These are phyloP conservation scores for Aulostomus chinensis DNA, from an alignment of 2,797 vertebrate genomes.

Conservation along the genomic window DNA sequence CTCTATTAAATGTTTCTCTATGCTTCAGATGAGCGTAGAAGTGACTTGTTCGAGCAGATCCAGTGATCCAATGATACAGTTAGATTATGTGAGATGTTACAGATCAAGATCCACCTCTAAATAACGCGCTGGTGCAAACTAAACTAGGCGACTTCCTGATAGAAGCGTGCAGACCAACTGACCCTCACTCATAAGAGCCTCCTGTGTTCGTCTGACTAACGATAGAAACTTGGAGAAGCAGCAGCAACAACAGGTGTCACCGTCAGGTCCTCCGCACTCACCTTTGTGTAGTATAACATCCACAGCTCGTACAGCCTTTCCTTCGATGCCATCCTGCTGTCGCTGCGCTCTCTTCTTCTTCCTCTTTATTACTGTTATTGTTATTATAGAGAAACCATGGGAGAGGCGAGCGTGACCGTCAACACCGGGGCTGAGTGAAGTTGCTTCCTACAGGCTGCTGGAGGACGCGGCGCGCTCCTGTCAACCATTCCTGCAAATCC, in stretches of 20 bases:
- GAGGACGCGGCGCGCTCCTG: slow-evolving; percentile 53
- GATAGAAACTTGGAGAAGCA: slow-evolving; percentile 34
- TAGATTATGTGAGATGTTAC: neutral
- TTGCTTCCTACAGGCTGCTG: slow-evolving; percentile 55
- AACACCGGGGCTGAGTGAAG: slow-evolving; percentile 26
- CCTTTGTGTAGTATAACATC: slow-evolving; percentile 94
- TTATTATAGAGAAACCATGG: neutral
- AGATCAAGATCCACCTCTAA: too few relatives aligned
- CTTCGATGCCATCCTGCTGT: slow-evolving; percentile 87
- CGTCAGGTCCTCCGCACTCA: slow-evolving; percentile 73
- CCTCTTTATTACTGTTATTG: neutral
- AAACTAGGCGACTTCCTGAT: too few relatives aligned
- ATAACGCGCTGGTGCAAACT: too few relatives aligned
- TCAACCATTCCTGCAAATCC: slow-evolving; percentile 64
- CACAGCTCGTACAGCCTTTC: slow-evolving; percentile 92
- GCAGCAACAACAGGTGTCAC: slow-evolving; percentile 79
- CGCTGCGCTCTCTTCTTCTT: slow-evolving; percentile 37
- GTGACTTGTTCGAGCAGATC: neutral
- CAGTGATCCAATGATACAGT: neutral
- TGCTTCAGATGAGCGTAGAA: too few relatives aligned
- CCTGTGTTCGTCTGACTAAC: neutral
- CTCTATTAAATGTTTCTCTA: neutral
- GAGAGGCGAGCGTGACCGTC: slow-evolving; percentile 7
- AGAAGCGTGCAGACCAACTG: too few relatives aligned
- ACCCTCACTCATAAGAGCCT: too few relatives aligned